These are phyloP conservation scores for Mallotus villosus DNA, from an alignment of 2,797 vertebrate genomes.

Conservation along the genomic window DNA sequence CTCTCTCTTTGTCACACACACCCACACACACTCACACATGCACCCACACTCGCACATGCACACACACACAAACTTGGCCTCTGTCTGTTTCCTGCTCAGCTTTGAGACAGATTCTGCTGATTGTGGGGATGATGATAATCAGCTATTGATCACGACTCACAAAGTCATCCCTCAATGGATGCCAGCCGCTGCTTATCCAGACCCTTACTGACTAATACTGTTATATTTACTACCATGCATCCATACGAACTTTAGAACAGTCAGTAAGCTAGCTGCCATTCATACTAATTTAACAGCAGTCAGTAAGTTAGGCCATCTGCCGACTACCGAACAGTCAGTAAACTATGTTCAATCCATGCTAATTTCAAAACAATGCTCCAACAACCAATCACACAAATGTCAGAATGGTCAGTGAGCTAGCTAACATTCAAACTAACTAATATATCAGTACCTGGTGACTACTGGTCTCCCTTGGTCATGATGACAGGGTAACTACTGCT, in stretches of 20 bases:
- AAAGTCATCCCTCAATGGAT: slow-evolving; percentile 13
- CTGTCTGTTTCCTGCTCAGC: slow-evolving; percentile 1
- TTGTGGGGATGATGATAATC: slow-evolving; percentile 8
- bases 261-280: too few species aligned
- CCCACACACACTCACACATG: not conserved
- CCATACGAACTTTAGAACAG: too few species aligned
- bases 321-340: too few species aligned
- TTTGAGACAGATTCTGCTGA: slow-evolving; percentile 10
- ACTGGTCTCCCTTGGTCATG: not conserved
- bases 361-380: too few species aligned
- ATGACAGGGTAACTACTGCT: not conserved
- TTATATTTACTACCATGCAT: too few species aligned
- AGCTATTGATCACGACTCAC: slow-evolving; percentile 19
- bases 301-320: too few species aligned
- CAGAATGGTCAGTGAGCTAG: too few species aligned
- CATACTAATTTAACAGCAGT: too few species aligned
- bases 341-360: too few species aligned
- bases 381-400: too few species aligned
- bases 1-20: slow-evolving; percentile 17
- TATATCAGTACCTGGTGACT: too few species aligned
- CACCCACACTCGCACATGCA: slow-evolving; percentile 10
- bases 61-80: not conserved
- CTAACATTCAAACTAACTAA: too few species aligned
- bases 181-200: not conserved
- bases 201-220: not conserved